Base-by-base conservation (phyloP, 2,113 vertebrate genomes). In the Corythornis cristatus region DNA sequence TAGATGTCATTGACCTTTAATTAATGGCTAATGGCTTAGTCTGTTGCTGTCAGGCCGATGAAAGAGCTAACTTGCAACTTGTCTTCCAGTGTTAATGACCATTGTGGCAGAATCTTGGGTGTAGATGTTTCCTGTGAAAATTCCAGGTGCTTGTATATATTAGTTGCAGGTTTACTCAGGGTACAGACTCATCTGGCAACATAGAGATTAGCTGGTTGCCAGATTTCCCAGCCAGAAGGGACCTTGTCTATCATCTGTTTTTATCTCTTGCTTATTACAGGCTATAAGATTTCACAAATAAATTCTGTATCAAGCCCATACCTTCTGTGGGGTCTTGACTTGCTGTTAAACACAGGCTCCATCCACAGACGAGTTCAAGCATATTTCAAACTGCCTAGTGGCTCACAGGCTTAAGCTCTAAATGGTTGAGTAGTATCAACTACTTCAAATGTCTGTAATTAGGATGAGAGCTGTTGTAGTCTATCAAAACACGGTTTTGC, bases 81-180 rank as follows among this genome's bases (percentile, higher is more conserved):
- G 17, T 9, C 26, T 50, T 48, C 57, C 37, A 0, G 1, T 31
- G 22, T 31, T 66, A 45, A n/a, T 65, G 43, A 7, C 29, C 82
- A 2, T 19, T 57, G 67, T 68, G 67, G 35, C 0, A 21, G 17
- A 33, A n/a, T 33, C 21, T 86, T 0, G 0, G 7, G 10, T 25
- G 21, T 37, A 43, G 1, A 23, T 18, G 40, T 25, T 28, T 37
- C 58, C 58, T 73, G 50, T 46, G 42, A 77, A 81, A 56, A 40
- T 51, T 31, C 9, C 45, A 58, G 37, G 15, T 22, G 4, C 19
- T 56, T 56, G 6, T 11, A n/a, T 35, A 9, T 1, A 1, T 15
- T 37, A 37, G n/a, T 40, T 57, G 14, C 17, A 48, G 67, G 21
- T 13, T 64, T 53, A 19, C 37, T 87, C 0, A 0, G 58, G 15